Conservation (phyloP, 2,888 invertebrate species). For the Gymnoscelis rufifasciata region DNA sequence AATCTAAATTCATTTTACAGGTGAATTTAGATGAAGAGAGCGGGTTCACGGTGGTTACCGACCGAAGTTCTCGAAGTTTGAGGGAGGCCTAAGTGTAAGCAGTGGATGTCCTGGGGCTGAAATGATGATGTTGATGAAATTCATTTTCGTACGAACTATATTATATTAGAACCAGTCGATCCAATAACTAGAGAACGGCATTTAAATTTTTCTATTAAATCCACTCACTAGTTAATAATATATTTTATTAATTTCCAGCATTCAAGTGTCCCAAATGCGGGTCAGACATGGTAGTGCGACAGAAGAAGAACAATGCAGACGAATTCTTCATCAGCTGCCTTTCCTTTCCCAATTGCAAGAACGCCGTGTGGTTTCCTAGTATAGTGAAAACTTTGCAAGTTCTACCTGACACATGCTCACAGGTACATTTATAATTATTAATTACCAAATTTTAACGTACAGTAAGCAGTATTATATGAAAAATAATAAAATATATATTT, state of each 20-base stretch:
- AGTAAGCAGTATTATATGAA: no score
- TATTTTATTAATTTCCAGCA: constrained; percentile 54
- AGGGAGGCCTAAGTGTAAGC: no score
- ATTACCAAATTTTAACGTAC: background rate
- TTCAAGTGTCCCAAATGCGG: constrained; percentile 89
- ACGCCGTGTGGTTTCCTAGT: constrained; percentile 90
- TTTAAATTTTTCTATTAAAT: background rate
- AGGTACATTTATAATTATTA: constrained; percentile 35
- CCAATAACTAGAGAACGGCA: no score
- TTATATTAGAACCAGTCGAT: no score
- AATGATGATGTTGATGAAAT: no score
- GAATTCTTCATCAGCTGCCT: constrained; percentile 86
- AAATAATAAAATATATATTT: no score
- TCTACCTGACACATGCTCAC: constrained; percentile 81
- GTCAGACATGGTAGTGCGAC: constrained; percentile 83
- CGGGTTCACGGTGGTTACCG: no score
- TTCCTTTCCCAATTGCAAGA: constrained; percentile 88
- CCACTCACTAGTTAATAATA: background rate
- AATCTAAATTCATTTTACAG: no score
- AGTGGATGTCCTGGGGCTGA: no score
- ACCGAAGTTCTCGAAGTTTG: no score
- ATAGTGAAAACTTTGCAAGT: constrained; percentile 82
- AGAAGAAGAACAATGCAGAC: constrained; percentile 83
- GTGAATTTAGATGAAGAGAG: no score
- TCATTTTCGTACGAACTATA: no score